Base-by-base conservation (phyloP, 1,140 invertebrate genomes). In the Leptopilina clavipes region DNA sequence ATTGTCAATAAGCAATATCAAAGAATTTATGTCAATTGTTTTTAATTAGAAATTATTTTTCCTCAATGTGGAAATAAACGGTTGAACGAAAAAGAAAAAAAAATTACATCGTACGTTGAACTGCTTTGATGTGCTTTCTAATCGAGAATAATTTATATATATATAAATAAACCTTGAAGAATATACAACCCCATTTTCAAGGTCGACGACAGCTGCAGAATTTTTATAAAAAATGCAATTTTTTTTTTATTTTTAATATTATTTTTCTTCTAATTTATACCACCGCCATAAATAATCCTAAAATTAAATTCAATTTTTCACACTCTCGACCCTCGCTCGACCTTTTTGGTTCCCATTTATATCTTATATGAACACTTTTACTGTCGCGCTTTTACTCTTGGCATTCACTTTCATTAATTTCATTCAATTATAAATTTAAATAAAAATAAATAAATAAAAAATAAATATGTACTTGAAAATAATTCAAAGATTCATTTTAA, bases 121-220 rank as follows among this genome's bases (percentile, higher is more conserved):
- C 5, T 14, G 11, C 14, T 31, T 40, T 7, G 22, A 37, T 65
- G 25, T 8, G 22, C 59, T 65, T 65, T 31, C 25, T 65, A 31
- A 65, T 65, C 59, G 25, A 31, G 22, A n/a, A n/a, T 31, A 31
- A 31, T 31, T 2, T 31, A 31, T 31, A 31, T 31, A 31, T 31
- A 31, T 54, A n/a, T 31, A 37, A n/a, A 65, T 65, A 31, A 65
- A 65, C 25, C 59, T 65, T n/a, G 22, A n/a, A 40, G 37, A 40
- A 22, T 12, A 31, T 25, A 31, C 59, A 31, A n/a, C 22, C 59
- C 19, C 14, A 65, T 65, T 65, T 65, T 65, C 59, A 65, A 65
- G 59, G 59, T 65, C 59, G 59, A 65, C 10, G 22, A 65, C 59
- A 65, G 22, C 22, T 65, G 59, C 6, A 31, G 14, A 65, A 22